These are phyloP conservation scores for Deladenus siricidicola DNA, from an alignment of 2,888 invertebrate species.

Conservation along the genomic window DNA sequence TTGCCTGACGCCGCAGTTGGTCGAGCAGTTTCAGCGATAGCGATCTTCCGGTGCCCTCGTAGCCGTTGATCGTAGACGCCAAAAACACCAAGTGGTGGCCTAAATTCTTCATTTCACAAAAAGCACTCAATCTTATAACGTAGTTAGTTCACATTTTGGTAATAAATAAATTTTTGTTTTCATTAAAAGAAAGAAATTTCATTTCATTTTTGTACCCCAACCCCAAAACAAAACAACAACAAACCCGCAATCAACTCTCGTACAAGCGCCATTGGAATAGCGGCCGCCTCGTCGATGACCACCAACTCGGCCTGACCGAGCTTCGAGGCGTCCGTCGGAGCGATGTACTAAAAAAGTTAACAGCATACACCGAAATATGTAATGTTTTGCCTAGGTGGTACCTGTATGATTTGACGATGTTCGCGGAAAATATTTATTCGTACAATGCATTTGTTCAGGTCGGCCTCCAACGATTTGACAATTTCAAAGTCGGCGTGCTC, in stretches of 20 bases:
- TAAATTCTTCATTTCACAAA: constrained; percentile 8
- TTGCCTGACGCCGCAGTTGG: constrained; percentile 64
- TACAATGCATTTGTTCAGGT: constrained; percentile 89
- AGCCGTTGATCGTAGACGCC: constrained; percentile 90
- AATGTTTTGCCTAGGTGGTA: neutral
- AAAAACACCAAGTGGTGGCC: constrained; percentile 62
- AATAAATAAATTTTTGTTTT: neutral
- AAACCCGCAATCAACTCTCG: constrained; percentile 57
- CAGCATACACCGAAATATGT: neutral
- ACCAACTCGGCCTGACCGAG: constrained; percentile 86
- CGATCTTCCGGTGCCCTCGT: constrained; percentile 77
- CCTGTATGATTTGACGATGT: constrained; percentile 52
- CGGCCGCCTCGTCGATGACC: constrained; percentile 96
- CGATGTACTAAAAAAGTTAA: constrained; percentile 69
- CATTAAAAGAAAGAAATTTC: neutral
- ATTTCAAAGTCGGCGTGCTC: constrained; percentile 92
- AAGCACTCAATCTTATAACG: neutral
- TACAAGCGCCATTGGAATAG: constrained; percentile 87
- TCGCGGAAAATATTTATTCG: constrained; percentile 72
- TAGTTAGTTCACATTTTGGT: neutral
- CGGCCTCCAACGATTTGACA: constrained; percentile 85
- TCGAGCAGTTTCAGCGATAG: constrained; percentile 86
- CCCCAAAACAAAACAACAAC: too few species aligned
- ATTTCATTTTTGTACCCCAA: neutral
- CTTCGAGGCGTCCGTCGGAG: constrained; percentile 78